These are phyloP conservation scores for Drosophila testacea DNA, from an alignment of 2,888 invertebrate species.

Conservation along the genomic window DNA sequence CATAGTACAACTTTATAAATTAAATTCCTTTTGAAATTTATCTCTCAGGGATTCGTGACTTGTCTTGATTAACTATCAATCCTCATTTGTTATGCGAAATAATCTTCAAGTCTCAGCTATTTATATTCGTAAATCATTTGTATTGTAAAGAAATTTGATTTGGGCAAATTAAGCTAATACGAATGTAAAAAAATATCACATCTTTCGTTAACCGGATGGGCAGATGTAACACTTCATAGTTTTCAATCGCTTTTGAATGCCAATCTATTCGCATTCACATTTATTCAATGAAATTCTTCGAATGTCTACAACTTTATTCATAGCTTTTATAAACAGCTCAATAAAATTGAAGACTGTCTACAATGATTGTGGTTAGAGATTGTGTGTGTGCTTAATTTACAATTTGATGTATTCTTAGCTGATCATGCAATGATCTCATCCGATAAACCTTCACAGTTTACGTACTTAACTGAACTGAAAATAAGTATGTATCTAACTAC, in stretches of 20 bases:
- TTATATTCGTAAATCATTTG: neutral
- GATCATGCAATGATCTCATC: slow-evolving; percentile 49
- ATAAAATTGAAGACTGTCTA: neutral
- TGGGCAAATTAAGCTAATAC: neutral
- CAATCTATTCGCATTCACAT: slow-evolving; percentile 3
- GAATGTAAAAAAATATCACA: no score
- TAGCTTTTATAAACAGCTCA: slow-evolving; percentile 4
- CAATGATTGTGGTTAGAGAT: neutral
- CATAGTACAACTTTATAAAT: neutral
- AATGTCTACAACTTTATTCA: neutral
- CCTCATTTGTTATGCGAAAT: neutral
- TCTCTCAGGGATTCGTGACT: neutral
- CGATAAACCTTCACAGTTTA: slow-evolving; percentile 20
- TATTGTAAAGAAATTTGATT: neutral
- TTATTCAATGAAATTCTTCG: slow-evolving; percentile 11
- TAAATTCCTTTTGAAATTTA: neutral
- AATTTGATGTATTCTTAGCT: slow-evolving; percentile 39
- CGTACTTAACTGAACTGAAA: slow-evolving; percentile 14
- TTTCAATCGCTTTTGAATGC: neutral
- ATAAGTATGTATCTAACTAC: slow-evolving; percentile 41
- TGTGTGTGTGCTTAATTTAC: neutral
- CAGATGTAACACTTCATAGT: neutral
- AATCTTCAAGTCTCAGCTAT: neutral
- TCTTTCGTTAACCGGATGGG: no score
- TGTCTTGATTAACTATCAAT: neutral